Percentiles rank a stretch among this genome's conserved stretches.
Evolutionary conservation across 1,140 invertebrate genomes (phyloP).

Genomic region (Meloidogyne exigua): DNA sequence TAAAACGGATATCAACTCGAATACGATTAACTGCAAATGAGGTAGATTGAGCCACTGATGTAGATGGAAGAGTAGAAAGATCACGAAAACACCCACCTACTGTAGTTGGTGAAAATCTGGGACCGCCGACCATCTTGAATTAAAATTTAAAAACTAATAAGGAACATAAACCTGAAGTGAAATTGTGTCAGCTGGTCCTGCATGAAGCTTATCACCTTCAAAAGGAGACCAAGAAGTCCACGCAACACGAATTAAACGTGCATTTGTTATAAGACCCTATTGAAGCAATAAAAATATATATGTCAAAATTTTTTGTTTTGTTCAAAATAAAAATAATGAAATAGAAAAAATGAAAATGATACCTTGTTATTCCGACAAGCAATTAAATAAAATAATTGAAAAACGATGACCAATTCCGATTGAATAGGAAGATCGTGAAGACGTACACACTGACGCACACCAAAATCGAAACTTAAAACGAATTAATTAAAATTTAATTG

Average conservation of each 20-base stretch:
- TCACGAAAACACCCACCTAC: conserved; percentile 39
- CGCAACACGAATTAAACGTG: conserved; percentile 33
- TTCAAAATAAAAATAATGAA: neutral
- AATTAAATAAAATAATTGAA: conserved; percentile 42
- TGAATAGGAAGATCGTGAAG: conserved; percentile 40
- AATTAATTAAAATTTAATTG: neutral
- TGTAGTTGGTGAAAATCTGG: conserved; percentile 42
- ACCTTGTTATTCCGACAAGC: conserved; percentile 27
- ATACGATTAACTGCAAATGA: neutral
- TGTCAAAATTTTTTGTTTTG: too few relatives aligned
- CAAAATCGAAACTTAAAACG: conserved; percentile 17
- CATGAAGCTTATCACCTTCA: conserved; percentile 16
- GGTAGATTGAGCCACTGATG: neutral
- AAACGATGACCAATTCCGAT: conserved; percentile 34
- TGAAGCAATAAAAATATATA: neutral
- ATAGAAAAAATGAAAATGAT: neutral
- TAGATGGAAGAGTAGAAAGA: conserved; percentile 19
- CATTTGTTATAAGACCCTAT: conserved; percentile 35
- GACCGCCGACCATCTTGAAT: conserved; percentile 41
- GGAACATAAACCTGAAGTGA: conserved; percentile 28
- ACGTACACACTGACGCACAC: conserved; percentile 13
- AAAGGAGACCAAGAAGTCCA: conserved; percentile 48
- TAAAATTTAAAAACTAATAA: neutral
- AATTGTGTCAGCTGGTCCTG: conserved; percentile 43
- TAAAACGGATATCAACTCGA: conserved; percentile 25